Evolutionary conservation across 2,888 invertebrate genomes (phyloP).

Genomic region (Leptarthrus brevirostris): DNA sequence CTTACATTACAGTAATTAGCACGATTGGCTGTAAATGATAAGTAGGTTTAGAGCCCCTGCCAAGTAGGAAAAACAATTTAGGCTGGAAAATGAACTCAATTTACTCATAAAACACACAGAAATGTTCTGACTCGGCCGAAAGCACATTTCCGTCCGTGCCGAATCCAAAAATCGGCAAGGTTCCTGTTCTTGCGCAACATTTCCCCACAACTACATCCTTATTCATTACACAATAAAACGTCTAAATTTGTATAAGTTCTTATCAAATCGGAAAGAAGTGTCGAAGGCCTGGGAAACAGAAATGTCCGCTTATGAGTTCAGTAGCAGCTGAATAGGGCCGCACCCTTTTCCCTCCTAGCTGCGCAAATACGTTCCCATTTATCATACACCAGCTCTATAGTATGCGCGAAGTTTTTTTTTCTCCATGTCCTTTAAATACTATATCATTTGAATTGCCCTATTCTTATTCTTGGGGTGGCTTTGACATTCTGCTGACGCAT

Average conservation of each 20-base stretch:
- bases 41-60: background rate
- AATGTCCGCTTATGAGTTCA: constrained; percentile 23
- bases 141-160: background rate
- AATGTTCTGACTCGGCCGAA: background rate
- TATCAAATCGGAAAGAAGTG: constrained; percentile 14
- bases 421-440: constrained; percentile 5
- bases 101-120: background rate
- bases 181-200: constrained; percentile 33
- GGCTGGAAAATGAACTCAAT: background rate
- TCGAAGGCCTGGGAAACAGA: constrained; percentile 38
- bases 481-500: constrained; percentile 2
- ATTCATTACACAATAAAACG: background rate
- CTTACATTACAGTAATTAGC: too few relatives aligned
- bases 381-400: constrained; percentile 12
- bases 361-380: constrained; percentile 26
- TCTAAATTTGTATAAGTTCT: constrained; percentile 16
- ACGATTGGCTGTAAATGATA: background rate
- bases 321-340: constrained; percentile 40
- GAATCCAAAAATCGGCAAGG: constrained; percentile 1
- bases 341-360: constrained; percentile 41
- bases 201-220: background rate
- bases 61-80: background rate
- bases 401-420: constrained; percentile 36
- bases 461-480: constrained; percentile 27
- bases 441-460: constrained; percentile 12